A percentile compares a stretch with the other conserved stretches of the same genome.
Conservation (phyloP, 2,797 vertebrate species). For the Phyllotis vaccarum region DNA sequence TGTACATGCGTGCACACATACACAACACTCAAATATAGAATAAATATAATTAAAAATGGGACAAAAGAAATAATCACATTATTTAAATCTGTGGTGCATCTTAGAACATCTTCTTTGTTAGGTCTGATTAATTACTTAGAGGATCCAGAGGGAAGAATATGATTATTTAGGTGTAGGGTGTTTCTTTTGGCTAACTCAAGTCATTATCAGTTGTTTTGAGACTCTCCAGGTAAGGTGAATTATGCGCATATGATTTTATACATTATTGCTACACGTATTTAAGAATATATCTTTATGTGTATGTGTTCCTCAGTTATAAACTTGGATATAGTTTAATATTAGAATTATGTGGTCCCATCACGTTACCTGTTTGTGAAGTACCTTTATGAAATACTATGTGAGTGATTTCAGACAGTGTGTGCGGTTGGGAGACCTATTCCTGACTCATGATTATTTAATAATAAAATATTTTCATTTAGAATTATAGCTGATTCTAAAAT, state of each 20-base stretch:
- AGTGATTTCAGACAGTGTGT: not conserved
- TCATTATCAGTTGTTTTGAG: not conserved
- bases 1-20: not conserved
- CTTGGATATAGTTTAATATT: not conserved
- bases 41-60: not conserved
- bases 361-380: not conserved
- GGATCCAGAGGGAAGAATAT: not conserved
- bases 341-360: not conserved
- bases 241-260: not conserved
- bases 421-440: not conserved
- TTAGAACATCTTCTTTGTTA: not conserved
- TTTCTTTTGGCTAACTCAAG: not conserved
- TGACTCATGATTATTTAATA: constrained; percentile 6
- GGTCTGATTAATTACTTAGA: not conserved
- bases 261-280: not conserved
- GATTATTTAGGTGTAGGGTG: not conserved
- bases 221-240: not conserved
- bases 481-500: constrained; percentile 39
- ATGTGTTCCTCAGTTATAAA: not conserved
- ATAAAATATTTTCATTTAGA: not conserved
- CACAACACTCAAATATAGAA: not conserved
- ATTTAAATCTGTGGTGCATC: not conserved
- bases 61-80: not conserved
- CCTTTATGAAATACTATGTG: not conserved
- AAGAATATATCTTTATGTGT: not conserved